Evolutionary conservation across 92 coral and sea anemone genomes (phyloP).

Genomic region (Epizoanthus rinbou): DNA sequence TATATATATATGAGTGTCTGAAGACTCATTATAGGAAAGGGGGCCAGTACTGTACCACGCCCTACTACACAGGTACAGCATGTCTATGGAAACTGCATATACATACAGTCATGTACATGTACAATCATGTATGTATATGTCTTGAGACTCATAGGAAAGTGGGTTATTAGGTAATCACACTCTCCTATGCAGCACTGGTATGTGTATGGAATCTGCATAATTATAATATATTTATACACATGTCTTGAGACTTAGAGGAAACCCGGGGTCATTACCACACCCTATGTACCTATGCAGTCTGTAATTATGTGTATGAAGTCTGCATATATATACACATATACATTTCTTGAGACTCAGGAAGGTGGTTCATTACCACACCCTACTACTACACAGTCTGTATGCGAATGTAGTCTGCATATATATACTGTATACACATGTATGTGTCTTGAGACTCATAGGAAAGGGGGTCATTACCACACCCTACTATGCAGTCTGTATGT

Average conservation of each 20-base stretch:
- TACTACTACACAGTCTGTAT: conserved; percentile 58
- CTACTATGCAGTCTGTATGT: conserved; percentile 84
- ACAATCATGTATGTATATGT: conserved; percentile 43
- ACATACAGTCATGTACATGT: too few species aligned
- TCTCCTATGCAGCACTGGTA: conserved; percentile 45
- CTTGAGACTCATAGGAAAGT: conserved; percentile 77
- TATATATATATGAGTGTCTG: too few species aligned
- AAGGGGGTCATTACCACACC: conserved; percentile 85
- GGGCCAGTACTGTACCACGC: too few species aligned
- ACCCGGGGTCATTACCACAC: conserved; percentile 75
- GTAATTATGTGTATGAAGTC: conserved; percentile 43
- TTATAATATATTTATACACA: neutral
- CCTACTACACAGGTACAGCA: too few species aligned
- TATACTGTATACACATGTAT: too few species aligned
- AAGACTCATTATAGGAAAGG: too few species aligned
- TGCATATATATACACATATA: too few species aligned
- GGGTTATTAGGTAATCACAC: conserved; percentile 7
- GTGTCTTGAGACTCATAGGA: conserved; percentile 78
- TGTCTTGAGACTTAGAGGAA: conserved; percentile 15
- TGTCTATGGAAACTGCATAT: too few species aligned
- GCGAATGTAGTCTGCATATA: too few species aligned
- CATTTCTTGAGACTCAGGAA: conserved; percentile 36
- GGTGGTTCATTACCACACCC: conserved; percentile 80
- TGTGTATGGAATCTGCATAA: neutral
- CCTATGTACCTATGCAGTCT: conserved; percentile 91